A percentile compares a stretch with the other conserved stretches of the same genome.
Conservation (phyloP, 2,797 vertebrate genomes). For the Sebastes goodei region DNA sequence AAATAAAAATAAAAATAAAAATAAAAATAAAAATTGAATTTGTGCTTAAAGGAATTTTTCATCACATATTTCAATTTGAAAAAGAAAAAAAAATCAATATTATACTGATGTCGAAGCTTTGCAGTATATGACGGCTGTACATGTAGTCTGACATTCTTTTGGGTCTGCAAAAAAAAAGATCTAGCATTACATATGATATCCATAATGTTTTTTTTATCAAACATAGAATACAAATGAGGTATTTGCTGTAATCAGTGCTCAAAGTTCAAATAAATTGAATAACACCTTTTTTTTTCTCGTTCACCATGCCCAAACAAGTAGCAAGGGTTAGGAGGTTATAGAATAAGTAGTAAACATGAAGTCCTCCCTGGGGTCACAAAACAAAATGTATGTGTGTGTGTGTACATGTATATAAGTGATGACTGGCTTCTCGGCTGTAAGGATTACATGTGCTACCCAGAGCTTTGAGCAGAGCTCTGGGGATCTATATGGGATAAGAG, state of each 20-base stretch:
- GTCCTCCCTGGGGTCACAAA: constrained; percentile 14
- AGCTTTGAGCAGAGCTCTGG: constrained; percentile 55
- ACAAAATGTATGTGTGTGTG: not conserved
- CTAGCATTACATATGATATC: not conserved
- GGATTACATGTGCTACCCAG: constrained; percentile 70
- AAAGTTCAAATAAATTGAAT: not conserved
- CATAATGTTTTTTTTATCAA: not conserved
- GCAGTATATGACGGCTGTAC: not conserved
- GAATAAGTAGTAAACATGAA: constrained; percentile 18
- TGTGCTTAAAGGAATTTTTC: not conserved
- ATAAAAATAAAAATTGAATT: too few relatives aligned
- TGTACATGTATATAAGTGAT: constrained; percentile 19
- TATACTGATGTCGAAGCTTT: not conserved
- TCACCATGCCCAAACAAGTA: not conserved
- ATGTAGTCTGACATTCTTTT: not conserved
- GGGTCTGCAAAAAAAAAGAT: not conserved
- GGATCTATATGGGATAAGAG: constrained; percentile 65
- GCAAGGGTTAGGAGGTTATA: not conserved
- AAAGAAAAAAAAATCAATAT: not conserved
- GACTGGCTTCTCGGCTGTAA: constrained; percentile 52
- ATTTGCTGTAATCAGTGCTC: not conserved
- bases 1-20: too few relatives aligned
- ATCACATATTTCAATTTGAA: not conserved
- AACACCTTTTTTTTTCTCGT: not conserved
- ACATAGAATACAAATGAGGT: not conserved